Evolutionary conservation across 2,113 vertebrate species (phyloP).

Genomic region (Mustela lutreola): DNA sequence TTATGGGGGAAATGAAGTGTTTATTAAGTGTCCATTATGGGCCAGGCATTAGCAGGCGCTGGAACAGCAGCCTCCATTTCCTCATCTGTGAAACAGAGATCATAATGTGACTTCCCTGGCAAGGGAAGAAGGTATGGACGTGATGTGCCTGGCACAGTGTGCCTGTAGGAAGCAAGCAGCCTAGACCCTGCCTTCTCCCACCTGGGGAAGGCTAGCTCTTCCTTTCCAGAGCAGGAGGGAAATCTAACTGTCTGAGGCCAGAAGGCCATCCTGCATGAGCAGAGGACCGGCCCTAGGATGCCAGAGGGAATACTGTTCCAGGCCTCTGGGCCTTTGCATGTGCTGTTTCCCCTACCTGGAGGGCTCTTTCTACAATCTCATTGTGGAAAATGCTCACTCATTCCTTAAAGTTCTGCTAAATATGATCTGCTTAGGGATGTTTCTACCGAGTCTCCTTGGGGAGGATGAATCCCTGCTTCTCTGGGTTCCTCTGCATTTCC

Average conservation of each 20-base stretch:
- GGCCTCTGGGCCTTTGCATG: background rate
- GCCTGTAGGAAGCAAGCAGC: background rate
- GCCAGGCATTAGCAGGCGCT: background rate
- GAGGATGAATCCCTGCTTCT: constrained; percentile 17
- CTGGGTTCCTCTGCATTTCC: constrained; percentile 8
- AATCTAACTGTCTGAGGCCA: background rate
- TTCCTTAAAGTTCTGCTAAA: background rate
- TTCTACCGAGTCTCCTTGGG: constrained; percentile 35
- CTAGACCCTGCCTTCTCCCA: background rate
- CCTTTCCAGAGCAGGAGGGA: background rate
- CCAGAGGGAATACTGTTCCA: background rate
- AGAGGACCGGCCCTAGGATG: background rate
- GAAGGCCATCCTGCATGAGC: background rate
- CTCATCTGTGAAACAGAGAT: constrained; percentile 2
- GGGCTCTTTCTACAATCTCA: background rate
- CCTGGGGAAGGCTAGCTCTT: background rate
- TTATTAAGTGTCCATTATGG: background rate
- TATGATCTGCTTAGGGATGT: background rate
- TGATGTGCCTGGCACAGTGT: background rate
- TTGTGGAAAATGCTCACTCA: constrained; percentile 39
- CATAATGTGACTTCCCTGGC: too few species aligned
- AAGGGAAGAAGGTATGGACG: background rate
- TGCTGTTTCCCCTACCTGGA: background rate
- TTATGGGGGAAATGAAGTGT: background rate
- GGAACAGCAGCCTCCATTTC: background rate